Conservation (phyloP, 2,113 vertebrate genomes). For the Phocoena phocoena region DNA sequence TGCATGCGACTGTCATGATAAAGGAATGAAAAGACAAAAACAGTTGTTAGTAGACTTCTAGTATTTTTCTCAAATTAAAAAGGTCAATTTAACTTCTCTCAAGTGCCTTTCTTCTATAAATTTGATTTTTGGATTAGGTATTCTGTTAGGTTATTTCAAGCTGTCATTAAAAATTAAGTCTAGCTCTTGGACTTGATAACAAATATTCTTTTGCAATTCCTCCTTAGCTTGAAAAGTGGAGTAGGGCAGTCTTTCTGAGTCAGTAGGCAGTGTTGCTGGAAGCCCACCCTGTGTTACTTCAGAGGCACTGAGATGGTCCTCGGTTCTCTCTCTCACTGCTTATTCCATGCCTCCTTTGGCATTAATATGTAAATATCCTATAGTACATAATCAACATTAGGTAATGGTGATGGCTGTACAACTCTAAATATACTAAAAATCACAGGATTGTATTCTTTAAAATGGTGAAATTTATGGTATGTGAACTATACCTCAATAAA, state of each 20-base stretch:
- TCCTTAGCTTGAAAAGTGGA: not conserved
- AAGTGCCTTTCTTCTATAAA: constrained; percentile 26
- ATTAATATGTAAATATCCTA: not conserved
- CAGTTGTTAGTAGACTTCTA: constrained; percentile 70
- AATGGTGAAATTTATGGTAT: not conserved
- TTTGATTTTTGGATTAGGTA: constrained; percentile 34
- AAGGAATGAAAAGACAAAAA: constrained; percentile 70
- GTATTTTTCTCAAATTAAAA: constrained; percentile 24
- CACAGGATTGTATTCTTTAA: not conserved
- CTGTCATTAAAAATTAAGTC: constrained; percentile 27
- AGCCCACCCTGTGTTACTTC: not conserved
- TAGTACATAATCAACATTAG: not conserved
- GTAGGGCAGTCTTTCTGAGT: not conserved
- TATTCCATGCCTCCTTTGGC: not conserved
- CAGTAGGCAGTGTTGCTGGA: not conserved
- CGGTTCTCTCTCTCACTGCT: not conserved
- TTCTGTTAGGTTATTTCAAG: constrained; percentile 27
- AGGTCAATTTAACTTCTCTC: not conserved
- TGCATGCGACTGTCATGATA: constrained; percentile 86
- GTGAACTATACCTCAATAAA: not conserved
- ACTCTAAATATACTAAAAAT: not conserved
- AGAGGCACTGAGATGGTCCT: not conserved
- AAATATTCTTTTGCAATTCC: not conserved
- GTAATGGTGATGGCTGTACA: not conserved
- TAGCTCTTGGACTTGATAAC: not conserved